Conservation (phyloP, 2,888 invertebrate genomes). For the Folsomia manolachei region DNA sequence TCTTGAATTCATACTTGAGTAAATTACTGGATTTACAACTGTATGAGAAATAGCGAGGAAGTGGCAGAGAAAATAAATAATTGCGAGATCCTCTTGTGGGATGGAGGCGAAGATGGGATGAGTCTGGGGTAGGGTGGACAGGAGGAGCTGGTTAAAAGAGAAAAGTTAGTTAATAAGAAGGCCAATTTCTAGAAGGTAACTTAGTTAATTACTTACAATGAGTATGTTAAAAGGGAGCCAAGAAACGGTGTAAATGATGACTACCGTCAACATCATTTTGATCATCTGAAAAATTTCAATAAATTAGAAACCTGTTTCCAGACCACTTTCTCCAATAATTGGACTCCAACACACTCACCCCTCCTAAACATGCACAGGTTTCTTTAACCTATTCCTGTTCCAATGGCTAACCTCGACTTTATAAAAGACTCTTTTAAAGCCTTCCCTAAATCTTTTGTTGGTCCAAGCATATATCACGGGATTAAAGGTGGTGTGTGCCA, state of each 20-base stretch:
- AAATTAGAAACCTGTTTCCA: no score
- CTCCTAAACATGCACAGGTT: background rate
- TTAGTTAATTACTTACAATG: slow-evolving; percentile 52
- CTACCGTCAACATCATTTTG: slow-evolving; percentile 61
- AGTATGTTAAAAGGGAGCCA: slow-evolving; percentile 59
- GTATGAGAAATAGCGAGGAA: slow-evolving; percentile 50
- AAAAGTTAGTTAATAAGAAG: background rate
- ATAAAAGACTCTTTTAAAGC: no score
- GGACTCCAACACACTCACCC: no score
- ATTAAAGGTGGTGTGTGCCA: slow-evolving; percentile 53
- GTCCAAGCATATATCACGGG: slow-evolving; percentile 54
- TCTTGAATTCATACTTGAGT: slow-evolving; percentile 53
- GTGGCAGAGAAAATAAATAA: background rate
- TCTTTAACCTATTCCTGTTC: no score
- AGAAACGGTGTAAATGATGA: slow-evolving; percentile 59
- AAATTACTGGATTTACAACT: slow-evolving; percentile 52
- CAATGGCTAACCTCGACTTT: no score
- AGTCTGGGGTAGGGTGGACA: background rate
- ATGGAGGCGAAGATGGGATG: background rate
- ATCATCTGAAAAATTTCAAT: slow-evolving; percentile 60
- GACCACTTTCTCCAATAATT: no score
- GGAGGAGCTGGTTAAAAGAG: background rate
- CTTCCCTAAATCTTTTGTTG: slow-evolving; percentile 54
- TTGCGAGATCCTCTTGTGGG: background rate
- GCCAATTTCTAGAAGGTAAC: background rate